A percentile compares a stretch with the other conserved stretches of the same genome.
Evolutionary conservation across 2,113 vertebrate genomes (phyloP).

Genomic region (Gila orcuttii): DNA sequence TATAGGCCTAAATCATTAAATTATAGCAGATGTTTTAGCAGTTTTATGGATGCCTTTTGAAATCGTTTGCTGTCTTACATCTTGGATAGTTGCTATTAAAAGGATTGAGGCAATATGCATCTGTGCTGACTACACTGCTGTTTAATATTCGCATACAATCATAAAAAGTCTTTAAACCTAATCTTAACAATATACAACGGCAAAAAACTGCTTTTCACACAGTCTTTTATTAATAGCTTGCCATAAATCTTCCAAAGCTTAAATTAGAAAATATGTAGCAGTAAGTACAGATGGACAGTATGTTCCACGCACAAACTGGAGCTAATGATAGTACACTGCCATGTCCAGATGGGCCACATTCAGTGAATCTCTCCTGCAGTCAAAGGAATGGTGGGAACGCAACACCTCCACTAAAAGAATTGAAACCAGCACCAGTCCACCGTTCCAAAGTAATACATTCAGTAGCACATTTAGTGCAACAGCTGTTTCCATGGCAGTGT

Average conservation of each 20-base stretch:
- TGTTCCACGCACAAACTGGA: conserved; percentile 22
- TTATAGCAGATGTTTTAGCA: background rate
- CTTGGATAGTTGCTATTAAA: background rate
- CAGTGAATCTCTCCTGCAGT: conserved; percentile 38
- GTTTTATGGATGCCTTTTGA: background rate
- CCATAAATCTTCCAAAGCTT: conserved; percentile 12
- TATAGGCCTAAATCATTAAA: background rate
- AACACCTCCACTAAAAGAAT: conserved; percentile 55
- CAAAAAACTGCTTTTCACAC: background rate
- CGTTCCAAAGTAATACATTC: background rate
- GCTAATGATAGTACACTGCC: conserved; percentile 24
- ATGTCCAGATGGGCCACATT: conserved; percentile 25
- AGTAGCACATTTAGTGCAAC: background rate
- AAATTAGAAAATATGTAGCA: conserved; percentile 31
- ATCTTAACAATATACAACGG: background rate
- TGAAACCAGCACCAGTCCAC: conserved; percentile 40
- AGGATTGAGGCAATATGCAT: background rate
- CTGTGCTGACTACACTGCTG: background rate
- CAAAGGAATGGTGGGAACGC: conserved; percentile 53
- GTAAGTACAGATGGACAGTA: conserved; percentile 23
- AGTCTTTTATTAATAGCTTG: background rate
- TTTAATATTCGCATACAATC: background rate
- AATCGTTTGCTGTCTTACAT: background rate
- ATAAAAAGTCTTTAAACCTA: background rate
- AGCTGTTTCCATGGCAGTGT: conserved; percentile 56